phyloP scores from a whole-genome alignment of 1,140 invertebrate genomes.

The Panagrolaimus sp. region DNA sequence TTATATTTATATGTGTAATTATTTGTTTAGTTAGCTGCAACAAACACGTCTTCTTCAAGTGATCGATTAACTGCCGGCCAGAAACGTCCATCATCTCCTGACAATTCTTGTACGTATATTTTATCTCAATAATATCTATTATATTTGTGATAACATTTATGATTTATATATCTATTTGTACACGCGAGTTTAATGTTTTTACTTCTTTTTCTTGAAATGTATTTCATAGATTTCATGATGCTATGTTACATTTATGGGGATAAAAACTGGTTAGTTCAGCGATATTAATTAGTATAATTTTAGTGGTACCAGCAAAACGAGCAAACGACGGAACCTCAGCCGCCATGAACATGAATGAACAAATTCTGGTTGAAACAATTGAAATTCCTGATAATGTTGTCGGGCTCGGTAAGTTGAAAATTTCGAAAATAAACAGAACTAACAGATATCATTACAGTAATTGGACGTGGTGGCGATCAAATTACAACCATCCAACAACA shows the following conservation, averaged over 20 bases:
- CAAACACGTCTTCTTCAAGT: slow-evolving; percentile 13
- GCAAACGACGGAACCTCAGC: slow-evolving; percentile 32
- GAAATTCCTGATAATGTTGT: slow-evolving; percentile 53
- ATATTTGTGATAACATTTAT: slow-evolving; percentile 23
- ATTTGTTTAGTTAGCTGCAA: slow-evolving; percentile 51
- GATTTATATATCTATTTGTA: slow-evolving; percentile 13
- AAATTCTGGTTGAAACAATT: slow-evolving; percentile 42
- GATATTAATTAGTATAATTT: no score
- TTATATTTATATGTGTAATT: slow-evolving; percentile 18
- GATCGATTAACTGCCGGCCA: slow-evolving; percentile 38
- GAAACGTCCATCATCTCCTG: slow-evolving; percentile 51
- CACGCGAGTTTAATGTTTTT: slow-evolving; percentile 13
- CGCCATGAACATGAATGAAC: slow-evolving; percentile 39
- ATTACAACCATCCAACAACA: slow-evolving; percentile 87
- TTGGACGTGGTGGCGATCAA: slow-evolving; percentile 88
- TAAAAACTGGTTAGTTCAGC: slow-evolving; percentile 21
- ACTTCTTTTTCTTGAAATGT: slow-evolving; percentile 26
- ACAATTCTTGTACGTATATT: slow-evolving; percentile 27
- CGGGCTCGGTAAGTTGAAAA: slow-evolving; percentile 42
- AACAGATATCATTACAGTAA: slow-evolving; percentile 59
- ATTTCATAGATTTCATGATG: no score
- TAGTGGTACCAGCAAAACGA: slow-evolving; percentile 39
- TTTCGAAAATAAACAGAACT: background rate
- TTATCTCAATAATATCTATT: slow-evolving; percentile 14
- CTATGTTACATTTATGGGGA: no score